phyloP scores from a whole-genome alignment of 2,797 vertebrate genomes.

The Furcifer pardalis region DNA sequence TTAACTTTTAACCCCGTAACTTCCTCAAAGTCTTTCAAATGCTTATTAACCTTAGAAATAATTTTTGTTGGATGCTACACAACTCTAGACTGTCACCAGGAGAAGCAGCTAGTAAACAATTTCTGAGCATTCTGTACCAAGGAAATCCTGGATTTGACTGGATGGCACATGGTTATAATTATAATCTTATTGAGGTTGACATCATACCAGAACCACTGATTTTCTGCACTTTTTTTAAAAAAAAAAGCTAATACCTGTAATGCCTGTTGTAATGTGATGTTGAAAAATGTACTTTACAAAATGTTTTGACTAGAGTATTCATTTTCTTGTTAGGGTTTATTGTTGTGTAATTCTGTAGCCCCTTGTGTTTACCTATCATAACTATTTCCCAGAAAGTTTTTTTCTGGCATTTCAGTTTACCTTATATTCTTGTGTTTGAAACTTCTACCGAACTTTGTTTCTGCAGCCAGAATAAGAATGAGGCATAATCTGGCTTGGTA shows the following conservation, averaged over 20 bases:
- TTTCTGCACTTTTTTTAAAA: constrained; percentile 14
- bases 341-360: background rate
- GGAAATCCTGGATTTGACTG: too few relatives aligned
- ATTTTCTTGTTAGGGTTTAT: background rate
- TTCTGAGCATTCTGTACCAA: too few relatives aligned
- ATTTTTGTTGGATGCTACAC: too few relatives aligned
- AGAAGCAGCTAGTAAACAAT: too few relatives aligned
- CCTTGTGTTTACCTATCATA: background rate
- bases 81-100: too few relatives aligned
- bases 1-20: too few relatives aligned
- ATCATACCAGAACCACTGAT: background rate
- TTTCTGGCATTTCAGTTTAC: constrained; percentile 31
- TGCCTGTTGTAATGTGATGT: background rate
- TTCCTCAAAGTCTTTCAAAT: too few relatives aligned
- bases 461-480: constrained; percentile 52
- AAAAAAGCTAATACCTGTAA: constrained; percentile 6
- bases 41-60: too few relatives aligned
- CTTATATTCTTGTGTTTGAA: constrained; percentile 39
- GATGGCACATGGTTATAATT: too few relatives aligned
- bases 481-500: constrained; percentile 41
- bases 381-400: background rate
- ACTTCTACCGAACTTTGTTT: constrained; percentile 22
- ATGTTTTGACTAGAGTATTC: background rate
- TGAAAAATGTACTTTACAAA: background rate
- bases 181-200: too few relatives aligned